Base-by-base conservation (phyloP, 2,888 invertebrate species). In the Chrysolina americana region DNA sequence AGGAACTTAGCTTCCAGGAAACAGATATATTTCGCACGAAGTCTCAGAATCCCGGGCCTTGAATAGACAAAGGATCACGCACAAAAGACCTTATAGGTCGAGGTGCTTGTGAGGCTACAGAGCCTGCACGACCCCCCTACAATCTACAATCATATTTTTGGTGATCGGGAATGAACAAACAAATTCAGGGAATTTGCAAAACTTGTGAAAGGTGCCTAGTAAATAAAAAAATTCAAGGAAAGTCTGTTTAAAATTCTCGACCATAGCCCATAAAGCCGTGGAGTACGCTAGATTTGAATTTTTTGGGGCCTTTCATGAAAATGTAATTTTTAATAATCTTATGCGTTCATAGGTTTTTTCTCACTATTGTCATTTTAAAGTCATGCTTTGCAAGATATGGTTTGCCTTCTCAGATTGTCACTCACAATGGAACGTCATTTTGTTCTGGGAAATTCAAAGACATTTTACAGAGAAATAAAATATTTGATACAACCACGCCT, bases 331-430 rank as follows among this genome's bases (percentile, higher is more conserved):
- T 41, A 13, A 50, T 36, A 0, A 56, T 48, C 23, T 17, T 53
- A 41, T 17, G 28, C n/a, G 10, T n/a, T 17, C 66, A 50, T n/a
- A n/a, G n/a, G n/a, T n/a, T n/a, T n/a, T n/a, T n/a, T n/a, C n/a
- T 53, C 19, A 68, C 36, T 15, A 53, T 68, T 19, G 56, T 36
- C 15, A 68, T 41, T 17, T 68, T 56, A 41, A 68, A 41, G 41
- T 1, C 28, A 21, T 41, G 11, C 19, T 68, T 68, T 17, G 28
- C 68, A 4, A 1, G 68, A 13, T 68, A n/a, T 53, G 56, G 68
- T 53, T 68, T 68, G 13, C 56, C 68, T 17, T 5, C 8, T n/a
- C 15, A 53, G 5, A 19, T 56, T 11, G 50, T 56, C 6, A 56
- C 56, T 8, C 41, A 68, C 15, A 68, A 56, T 41, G 68, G n/a